A percentile compares a stretch with the other conserved stretches of the same genome.
Evolutionary conservation across 2,113 vertebrate genomes (phyloP).

Genomic region (Abramis brama): DNA sequence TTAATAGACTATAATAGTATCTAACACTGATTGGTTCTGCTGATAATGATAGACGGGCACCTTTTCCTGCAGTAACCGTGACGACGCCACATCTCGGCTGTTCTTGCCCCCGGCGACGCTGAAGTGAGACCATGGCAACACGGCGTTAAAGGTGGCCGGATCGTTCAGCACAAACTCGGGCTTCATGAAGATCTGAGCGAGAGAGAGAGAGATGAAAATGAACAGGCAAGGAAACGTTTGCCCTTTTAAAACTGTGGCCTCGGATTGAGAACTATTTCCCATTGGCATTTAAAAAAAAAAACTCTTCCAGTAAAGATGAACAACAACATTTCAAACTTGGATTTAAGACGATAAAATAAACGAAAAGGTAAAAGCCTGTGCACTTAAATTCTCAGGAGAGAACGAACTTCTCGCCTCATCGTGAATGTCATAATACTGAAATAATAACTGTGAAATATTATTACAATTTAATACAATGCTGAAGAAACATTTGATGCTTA

Average conservation of each 20-base stretch:
- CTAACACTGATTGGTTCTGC: neutral
- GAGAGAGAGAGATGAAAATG: neutral
- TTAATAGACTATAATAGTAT: no score
- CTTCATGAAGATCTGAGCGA: constrained; percentile 94
- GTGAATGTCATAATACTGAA: no score
- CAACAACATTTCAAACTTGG: neutral
- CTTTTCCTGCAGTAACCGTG: constrained; percentile 96
- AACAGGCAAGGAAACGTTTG: neutral
- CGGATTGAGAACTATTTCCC: neutral
- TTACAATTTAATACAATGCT: no score
- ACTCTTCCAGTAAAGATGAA: no score
- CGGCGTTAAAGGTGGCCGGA: constrained; percentile 88
- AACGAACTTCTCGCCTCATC: no score
- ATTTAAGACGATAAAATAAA: neutral
- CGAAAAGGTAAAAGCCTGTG: no score
- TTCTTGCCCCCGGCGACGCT: constrained; percentile 88
- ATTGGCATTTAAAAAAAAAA: neutral
- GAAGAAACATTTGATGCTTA: neutral
- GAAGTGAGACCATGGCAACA: constrained; percentile 98
- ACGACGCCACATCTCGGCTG: constrained; percentile 89
- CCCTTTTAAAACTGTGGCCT: neutral
- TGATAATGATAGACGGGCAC: constrained; percentile 65
- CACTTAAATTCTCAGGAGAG: no score
- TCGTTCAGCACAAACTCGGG: constrained; percentile 97
- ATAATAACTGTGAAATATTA: neutral